Base-by-base conservation (phyloP, 2,797 vertebrate species). In the Chaunax sp. region DNA sequence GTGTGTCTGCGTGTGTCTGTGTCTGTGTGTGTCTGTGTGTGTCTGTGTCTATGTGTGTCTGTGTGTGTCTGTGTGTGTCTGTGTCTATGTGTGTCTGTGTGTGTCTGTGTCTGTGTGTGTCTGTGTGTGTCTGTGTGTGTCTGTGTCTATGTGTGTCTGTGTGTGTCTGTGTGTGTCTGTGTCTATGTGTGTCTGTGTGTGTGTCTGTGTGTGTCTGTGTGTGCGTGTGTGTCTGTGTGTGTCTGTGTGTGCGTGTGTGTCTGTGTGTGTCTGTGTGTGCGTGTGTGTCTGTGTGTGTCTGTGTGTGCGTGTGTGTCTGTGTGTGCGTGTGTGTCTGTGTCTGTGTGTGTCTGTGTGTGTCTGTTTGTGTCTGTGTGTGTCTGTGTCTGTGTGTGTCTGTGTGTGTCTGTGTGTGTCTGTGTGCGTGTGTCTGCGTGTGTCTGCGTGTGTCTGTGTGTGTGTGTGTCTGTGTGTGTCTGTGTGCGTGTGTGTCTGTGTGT, bases 231-330 rank as follows among this genome's bases (percentile, higher is more conserved):
- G 11, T 52, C 20, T 58, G 10, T 52, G 16, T 55, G 19, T 55
- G 13, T 62, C 18, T 61, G 25, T 46, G 28, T 63, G 23, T 61
- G 59, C 63, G 30, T 58, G 9, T 50, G 25, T 43, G 50, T 11
- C 57, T 91, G 75, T 93, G 85, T 94, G 15, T 38, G 2, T 38
- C 4, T 15, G 2, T 37, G 35, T 37, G 35, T 37, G 5, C 9
- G 35, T 37, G 35, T 37, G 13, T 16, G 64, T 43, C 44, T 49
- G 44, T 9, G 12, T 9, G 10, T n/a, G n/a, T n/a, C n/a, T n/a
- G n/a, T n/a, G n/a, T n/a, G n/a, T n/a, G n/a, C n/a, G n/a, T n/a
- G n/a, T n/a, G n/a, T n/a, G n/a, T n/a, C n/a, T 6, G 28, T 30
- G 28, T 30, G 28, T 30, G 28, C 9, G 28, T 30, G 28, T 35